A percentile compares a stretch with the other conserved stretches of the same genome.
Evolutionary conservation across 2,888 invertebrate species (phyloP).

Genomic region (Noctua janthe): DNA sequence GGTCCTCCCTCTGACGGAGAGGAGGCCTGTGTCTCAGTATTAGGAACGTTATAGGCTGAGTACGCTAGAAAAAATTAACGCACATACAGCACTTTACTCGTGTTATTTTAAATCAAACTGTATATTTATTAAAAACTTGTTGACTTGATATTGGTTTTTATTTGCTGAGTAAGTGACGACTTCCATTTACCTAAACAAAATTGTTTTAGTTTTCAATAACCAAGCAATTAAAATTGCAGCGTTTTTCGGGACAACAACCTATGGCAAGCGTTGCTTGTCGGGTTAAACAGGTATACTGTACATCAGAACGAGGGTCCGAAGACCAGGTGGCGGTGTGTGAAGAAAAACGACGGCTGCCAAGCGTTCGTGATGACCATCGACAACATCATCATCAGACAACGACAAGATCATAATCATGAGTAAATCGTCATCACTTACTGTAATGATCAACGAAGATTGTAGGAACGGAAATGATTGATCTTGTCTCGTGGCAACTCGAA

Average conservation of each 20-base stretch:
- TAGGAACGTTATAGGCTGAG: too few relatives aligned
- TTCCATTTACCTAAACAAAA: too few relatives aligned
- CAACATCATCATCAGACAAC: constrained; percentile 71
- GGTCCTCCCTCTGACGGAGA: too few relatives aligned
- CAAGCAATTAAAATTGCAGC: constrained; percentile 66
- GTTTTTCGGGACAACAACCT: constrained; percentile 77
- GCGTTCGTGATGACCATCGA: constrained; percentile 80
- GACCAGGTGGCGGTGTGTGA: constrained; percentile 80
- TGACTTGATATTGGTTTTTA: not conserved
- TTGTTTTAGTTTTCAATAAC: not conserved
- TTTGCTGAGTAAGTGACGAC: not conserved
- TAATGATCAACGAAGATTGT: not conserved
- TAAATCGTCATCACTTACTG: not conserved
- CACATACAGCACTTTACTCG: not conserved
- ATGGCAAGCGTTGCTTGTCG: constrained; percentile 82
- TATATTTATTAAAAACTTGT: not conserved
- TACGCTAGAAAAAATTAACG: too few relatives aligned
- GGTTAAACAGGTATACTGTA: constrained; percentile 76
- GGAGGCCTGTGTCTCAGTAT: too few relatives aligned
- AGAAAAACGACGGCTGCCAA: constrained; percentile 75
- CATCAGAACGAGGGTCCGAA: constrained; percentile 84
- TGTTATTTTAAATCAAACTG: not conserved
- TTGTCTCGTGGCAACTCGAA: not conserved
- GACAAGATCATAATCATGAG: constrained; percentile 76
- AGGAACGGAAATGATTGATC: not conserved